Evolutionary conservation across 1,140 invertebrate species (phyloP).

Genomic region (Heterodera carotae): DNA sequence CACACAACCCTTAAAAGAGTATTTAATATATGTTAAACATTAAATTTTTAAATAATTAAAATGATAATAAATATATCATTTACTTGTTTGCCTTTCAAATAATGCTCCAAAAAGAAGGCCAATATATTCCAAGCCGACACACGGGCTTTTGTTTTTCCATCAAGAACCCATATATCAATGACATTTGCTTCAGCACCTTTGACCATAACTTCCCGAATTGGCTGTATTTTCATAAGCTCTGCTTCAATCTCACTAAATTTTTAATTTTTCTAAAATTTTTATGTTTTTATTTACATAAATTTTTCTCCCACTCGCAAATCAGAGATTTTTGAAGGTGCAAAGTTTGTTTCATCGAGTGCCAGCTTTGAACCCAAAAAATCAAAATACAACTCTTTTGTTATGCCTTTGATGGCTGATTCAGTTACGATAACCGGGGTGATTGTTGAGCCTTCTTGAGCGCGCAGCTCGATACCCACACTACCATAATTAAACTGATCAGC

Average conservation of each 20-base stretch:
- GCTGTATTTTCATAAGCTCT: not conserved
- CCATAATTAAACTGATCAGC: not conserved
- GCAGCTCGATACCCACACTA: not conserved
- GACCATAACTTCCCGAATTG: not conserved
- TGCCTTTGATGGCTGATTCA: not conserved
- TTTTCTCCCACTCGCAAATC: not conserved
- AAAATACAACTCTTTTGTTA: not conserved
- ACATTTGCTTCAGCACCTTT: constrained; percentile 7
- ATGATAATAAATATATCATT: no score
- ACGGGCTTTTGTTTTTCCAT: not conserved
- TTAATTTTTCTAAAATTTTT: not conserved
- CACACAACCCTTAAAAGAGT: not conserved
- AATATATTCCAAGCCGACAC: constrained; percentile 16
- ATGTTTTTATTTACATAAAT: no score
- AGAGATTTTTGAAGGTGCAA: not conserved
- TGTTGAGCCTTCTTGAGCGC: not conserved
- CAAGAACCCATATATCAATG: not conserved
- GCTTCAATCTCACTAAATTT: not conserved
- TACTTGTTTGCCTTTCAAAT: no score
- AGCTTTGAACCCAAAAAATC: constrained; percentile 9
- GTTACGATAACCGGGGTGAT: not conserved
- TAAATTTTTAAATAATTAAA: not conserved
- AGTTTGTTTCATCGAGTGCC: not conserved
- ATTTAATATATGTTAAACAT: no score
- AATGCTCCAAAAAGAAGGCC: not conserved